Conservation (phyloP, 1,140 invertebrate species). For the Meloidogyne chitwoodi region DNA sequence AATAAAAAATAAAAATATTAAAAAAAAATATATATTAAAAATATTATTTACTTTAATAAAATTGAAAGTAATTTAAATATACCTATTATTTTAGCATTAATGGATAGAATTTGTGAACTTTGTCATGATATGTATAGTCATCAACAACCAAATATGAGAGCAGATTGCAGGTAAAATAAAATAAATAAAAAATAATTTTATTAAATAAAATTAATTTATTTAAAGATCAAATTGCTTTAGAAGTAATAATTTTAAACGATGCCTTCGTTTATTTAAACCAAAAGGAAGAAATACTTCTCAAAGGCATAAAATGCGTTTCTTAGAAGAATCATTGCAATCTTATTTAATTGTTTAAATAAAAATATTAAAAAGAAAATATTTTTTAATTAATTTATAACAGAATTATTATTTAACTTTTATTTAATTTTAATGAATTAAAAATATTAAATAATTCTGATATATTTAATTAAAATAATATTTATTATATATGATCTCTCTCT, state of each 20-base stretch:
- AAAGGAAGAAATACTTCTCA: not conserved
- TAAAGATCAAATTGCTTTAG: conserved; percentile 50
- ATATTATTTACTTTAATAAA: too few species aligned
- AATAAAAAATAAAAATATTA: not conserved
- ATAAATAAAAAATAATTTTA: not conserved
- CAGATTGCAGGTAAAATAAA: conserved; percentile 43
- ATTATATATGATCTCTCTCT: too few species aligned
- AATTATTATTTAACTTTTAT: too few species aligned
- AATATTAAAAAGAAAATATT: too few species aligned
- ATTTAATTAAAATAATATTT: too few species aligned
- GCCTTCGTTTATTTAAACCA: conserved; percentile 41
- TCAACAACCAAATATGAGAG: conserved; percentile 42
- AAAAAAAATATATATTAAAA: too few species aligned
- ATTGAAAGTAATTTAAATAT: too few species aligned
- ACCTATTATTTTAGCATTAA: conserved; percentile 24
- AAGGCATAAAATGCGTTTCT: not conserved
- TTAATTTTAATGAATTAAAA: too few species aligned
- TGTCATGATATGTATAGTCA: conserved; percentile 52
- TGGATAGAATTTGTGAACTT: conserved; percentile 50
- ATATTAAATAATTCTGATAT: too few species aligned
- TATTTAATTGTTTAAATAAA: not conserved
- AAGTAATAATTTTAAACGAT: conserved; percentile 40
- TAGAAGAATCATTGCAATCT: not conserved
- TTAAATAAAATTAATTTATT: not conserved
- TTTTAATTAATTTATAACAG: too few species aligned